Evolutionary conservation across 1,140 invertebrate genomes (phyloP), one percentile per base, ranked within the genome.

Genomic region (Ditylenchus dipsaci): DNA sequence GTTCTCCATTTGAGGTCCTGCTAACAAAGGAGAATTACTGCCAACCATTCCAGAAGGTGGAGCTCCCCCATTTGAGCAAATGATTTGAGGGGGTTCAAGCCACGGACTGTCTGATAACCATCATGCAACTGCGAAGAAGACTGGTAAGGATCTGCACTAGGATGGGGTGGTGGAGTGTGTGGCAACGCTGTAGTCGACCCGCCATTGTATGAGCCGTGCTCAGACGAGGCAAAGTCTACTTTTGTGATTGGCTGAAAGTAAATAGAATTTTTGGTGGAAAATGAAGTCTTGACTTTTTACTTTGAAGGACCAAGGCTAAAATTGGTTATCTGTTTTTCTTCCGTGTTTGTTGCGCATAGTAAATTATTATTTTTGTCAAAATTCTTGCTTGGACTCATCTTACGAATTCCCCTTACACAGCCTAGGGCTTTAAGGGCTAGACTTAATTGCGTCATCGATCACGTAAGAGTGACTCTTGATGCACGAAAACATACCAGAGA

Each of bases 61-160:
- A 21, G 72, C 47, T 33, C 17, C 71, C 26, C 58, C 66, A 73
- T 74, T 30, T 74, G 72, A 9, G 63, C 73, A 58, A 74, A 74
- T 21, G 72, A 74, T 45, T 58, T 66, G 17, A 74, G 67, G 3
- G 73, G 74, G 73, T 73, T 73, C 27, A 30, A 17, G 0, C 47
- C 43, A 11, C 75, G 38, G 30, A 76, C 59, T 21, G 75, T 75
- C 38, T 78, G 74, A 58, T 76, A 76, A 19, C 67, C 70, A 8
- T n/a, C 71, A 33, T 76, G 17, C 9, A 57, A 47, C 30, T 21
- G 19, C 15, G 60, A 21, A 19, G 19, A 27, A 0, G 65, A 33
- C 17, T 33, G 33, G n/a, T 42, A 33, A 21, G 45, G 29, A 15
- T 29, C 27, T n/a, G 66, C 3, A 0, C 26, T 17, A n/a, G 67